phyloP scores from a whole-genome alignment of 1,140 invertebrate genomes.

The Eriocheir sinensis region DNA sequence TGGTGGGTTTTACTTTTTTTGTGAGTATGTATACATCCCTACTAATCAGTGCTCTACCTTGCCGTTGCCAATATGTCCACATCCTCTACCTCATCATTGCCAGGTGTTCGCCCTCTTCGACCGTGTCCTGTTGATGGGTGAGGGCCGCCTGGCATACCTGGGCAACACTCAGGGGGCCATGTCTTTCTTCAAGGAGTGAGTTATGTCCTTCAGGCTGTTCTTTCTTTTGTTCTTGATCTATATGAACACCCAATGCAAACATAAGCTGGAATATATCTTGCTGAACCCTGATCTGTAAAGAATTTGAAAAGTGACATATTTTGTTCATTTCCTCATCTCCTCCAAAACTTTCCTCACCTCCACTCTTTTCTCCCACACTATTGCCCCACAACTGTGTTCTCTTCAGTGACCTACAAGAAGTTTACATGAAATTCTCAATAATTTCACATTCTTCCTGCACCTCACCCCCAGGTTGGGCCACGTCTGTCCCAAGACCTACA shows the following conservation, averaged over 20 bases:
- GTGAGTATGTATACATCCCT: too few relatives aligned
- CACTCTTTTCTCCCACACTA: not conserved
- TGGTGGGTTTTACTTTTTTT: too few relatives aligned
- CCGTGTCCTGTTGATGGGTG: constrained; percentile 93
- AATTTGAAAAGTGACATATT: not conserved
- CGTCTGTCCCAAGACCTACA: constrained; percentile 88
- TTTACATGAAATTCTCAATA: too few relatives aligned
- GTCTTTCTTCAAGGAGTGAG: constrained; percentile 91
- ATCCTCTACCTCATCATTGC: constrained; percentile 90
- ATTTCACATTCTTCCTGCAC: too few relatives aligned
- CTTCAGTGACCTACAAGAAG: not conserved
- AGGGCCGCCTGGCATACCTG: constrained; percentile 94
- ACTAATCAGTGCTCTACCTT: too few relatives aligned
- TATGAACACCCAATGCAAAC: not conserved
- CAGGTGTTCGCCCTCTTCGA: constrained; percentile 96
- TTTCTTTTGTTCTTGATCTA: not conserved
- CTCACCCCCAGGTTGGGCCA: constrained; percentile 81
- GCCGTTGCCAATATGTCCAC: too few relatives aligned
- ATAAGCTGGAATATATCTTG: not conserved
- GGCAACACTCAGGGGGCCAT: constrained; percentile 90
- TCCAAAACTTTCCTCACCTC: not conserved
- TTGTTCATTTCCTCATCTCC: not conserved
- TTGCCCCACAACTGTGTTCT: not conserved
- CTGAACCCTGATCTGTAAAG: not conserved
- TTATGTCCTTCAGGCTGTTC: not conserved